Base-by-base conservation (phyloP, 2,797 vertebrate species). In the Chaetophractus vellerosus region DNA sequence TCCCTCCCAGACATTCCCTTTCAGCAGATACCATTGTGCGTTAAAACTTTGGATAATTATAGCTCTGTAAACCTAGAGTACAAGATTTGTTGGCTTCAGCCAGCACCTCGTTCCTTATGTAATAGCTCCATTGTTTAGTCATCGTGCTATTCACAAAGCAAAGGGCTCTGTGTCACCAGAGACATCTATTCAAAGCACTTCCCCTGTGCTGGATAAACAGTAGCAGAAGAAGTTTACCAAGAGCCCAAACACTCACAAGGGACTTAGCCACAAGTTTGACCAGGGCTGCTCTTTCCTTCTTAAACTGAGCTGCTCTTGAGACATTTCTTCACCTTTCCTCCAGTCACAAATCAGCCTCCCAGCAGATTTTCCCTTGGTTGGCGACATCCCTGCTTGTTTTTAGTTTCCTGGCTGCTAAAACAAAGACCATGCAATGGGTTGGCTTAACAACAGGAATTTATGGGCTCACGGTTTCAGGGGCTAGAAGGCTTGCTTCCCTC, bases 21-120 rank as follows among this genome's bases (percentile, higher is more conserved):
- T 98, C 98, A 98, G 97, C 97, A 97, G 97, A 98, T 97, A 98
- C 97, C 97, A 98, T 98, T 98, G 98, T 98, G 97, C 98, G 98
- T 98, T 98, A 98, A 98, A 98, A 98, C 98, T 98, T 98, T 84
- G 95, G 98, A 98, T 98, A 98, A 98, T 98, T 98, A 98, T 97
- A 98, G 98, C 97, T 97, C 97, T 98, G 96, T 98, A 98, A 98
- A 98, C 91, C 97, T 94, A 96, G 95, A 98, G 96, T 66, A 95
- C 81, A 98, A 98, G 98, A 98, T 98, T 97, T 98, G 97, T 97
- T 98, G 98, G 96, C 97, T 98, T 97, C 97, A 98, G 97, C 96
- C 97, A 97, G 97, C 97, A 97, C 97, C 94, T 95, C 75, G 95
- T 97, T 98, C 96, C 95, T 98, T 97, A 96, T 96, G 96, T 97